phyloP scores from a whole-genome alignment of 64 coral and sea anemone genomes.

The Actinia equina region DNA sequence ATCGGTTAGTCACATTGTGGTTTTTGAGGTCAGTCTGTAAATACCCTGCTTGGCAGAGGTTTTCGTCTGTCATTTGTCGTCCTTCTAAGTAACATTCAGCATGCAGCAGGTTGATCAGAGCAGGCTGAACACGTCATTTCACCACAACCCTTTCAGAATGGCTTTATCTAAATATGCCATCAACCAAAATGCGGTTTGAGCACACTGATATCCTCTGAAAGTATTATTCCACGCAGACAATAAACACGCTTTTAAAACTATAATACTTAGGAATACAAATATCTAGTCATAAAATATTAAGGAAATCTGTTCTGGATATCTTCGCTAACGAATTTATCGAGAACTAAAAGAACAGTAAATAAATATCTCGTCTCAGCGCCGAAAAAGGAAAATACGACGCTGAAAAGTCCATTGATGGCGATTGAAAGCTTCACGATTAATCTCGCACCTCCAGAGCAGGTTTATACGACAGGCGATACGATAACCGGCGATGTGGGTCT shows the following conservation, averaged over 20 bases:
- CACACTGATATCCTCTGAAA: background rate
- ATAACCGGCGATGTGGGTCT: background rate
- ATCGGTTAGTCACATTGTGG: background rate
- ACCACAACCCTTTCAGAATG: background rate
- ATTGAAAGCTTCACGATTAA: slow-evolving; percentile 3
- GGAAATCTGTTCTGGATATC: background rate
- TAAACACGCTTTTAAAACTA: background rate
- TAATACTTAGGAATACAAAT: background rate
- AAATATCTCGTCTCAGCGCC: no score
- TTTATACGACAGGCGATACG: slow-evolving; percentile 4
- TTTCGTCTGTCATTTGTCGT: background rate
- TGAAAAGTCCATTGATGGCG: background rate
- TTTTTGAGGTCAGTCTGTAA: background rate
- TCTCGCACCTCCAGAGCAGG: background rate
- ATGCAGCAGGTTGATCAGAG: background rate
- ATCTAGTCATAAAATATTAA: background rate
- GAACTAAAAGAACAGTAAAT: background rate
- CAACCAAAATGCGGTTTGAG: background rate
- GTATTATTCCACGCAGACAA: background rate
- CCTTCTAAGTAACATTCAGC: background rate
- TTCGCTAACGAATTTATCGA: background rate
- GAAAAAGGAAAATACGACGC: no score
- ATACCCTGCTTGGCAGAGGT: background rate
- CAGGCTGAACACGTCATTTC: background rate
- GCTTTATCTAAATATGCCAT: slow-evolving; percentile 6